These are phyloP conservation scores for Acanthurus lineatus DNA, from an alignment of 2,797 vertebrate species.

Conservation along the genomic window DNA sequence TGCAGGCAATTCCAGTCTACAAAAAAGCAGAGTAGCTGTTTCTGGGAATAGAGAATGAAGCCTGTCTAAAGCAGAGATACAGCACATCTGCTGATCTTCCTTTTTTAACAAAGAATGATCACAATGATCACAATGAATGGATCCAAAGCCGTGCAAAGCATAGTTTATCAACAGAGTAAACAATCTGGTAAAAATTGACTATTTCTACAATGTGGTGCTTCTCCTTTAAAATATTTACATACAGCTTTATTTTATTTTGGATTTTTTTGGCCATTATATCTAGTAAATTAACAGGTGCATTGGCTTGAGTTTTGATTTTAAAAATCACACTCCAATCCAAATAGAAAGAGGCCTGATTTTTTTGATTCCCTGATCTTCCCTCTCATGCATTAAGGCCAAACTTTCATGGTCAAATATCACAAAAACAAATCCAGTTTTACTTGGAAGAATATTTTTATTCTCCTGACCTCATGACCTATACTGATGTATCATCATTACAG, in stretches of 20 bases:
- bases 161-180: no score
- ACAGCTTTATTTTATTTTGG: not conserved
- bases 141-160: not conserved
- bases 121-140: not conserved
- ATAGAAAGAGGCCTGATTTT: not conserved
- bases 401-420: conserved; percentile 4
- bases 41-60: conserved; percentile 3
- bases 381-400: not conserved
- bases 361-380: conserved; percentile 23
- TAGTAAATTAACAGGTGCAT: not conserved
- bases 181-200: not conserved
- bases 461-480: conserved; percentile 4
- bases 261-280: conserved; percentile 21
- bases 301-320: conserved; percentile 5
- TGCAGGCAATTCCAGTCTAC: not conserved
- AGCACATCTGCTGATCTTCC: not conserved
- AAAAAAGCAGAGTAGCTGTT: conserved; percentile 11
- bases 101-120: not conserved
- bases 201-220: not conserved
- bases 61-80: not conserved
- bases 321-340: not conserved
- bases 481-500: conserved; percentile 3
- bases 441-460: conserved; percentile 11
- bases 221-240: not conserved
- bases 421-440: conserved; percentile 11